A percentile compares a stretch with the other conserved stretches of the same genome.
phyloP scores from a whole-genome alignment of 2,113 vertebrate genomes.

The Gadus chalcogrammus region DNA sequence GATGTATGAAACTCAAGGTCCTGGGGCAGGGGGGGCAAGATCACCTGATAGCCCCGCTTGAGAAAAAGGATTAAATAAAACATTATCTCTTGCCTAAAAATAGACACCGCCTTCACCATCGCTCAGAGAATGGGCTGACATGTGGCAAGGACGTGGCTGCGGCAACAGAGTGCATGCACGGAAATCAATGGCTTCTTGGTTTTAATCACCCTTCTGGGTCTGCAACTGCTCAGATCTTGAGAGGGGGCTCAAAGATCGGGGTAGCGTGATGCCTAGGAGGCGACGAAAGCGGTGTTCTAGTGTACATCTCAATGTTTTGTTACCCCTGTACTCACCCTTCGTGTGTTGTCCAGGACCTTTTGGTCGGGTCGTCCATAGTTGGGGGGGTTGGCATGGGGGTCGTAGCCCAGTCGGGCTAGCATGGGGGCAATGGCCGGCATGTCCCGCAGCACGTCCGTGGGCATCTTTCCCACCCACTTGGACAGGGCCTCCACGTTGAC shows the following conservation, averaged over 20 bases:
- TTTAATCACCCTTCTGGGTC: no score
- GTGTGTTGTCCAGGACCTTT: conserved; percentile 92
- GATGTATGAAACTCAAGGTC: conserved; percentile 16
- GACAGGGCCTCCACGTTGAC: conserved; percentile 93
- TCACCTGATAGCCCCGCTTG: conserved; percentile 32
- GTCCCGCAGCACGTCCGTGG: conserved; percentile 87
- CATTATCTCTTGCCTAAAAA: conserved; percentile 36
- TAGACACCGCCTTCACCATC: conserved; percentile 16
- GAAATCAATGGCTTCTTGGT: neutral
- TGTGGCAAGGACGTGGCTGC: conserved; percentile 11
- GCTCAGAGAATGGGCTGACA: conserved; percentile 8
- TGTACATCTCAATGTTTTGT: neutral
- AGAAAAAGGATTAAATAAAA: conserved; percentile 40
- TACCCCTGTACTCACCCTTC: conserved; percentile 79
- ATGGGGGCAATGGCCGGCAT: conserved; percentile 93
- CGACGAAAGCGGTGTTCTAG: neutral
- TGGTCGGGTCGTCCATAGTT: conserved; percentile 92
- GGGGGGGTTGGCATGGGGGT: conserved; percentile 92
- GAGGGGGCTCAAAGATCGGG: no score
- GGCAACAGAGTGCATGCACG: neutral
- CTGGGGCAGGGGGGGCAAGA: conserved; percentile 11
- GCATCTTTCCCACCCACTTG: conserved; percentile 98
- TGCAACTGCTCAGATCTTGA: no score
- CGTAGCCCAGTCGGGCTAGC: conserved; percentile 91
- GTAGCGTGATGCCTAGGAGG: no score